Percentiles rank a stretch among this genome's conserved stretches.
Evolutionary conservation across 1,140 invertebrate genomes (phyloP).

Genomic region (Cotesia glomerata): DNA sequence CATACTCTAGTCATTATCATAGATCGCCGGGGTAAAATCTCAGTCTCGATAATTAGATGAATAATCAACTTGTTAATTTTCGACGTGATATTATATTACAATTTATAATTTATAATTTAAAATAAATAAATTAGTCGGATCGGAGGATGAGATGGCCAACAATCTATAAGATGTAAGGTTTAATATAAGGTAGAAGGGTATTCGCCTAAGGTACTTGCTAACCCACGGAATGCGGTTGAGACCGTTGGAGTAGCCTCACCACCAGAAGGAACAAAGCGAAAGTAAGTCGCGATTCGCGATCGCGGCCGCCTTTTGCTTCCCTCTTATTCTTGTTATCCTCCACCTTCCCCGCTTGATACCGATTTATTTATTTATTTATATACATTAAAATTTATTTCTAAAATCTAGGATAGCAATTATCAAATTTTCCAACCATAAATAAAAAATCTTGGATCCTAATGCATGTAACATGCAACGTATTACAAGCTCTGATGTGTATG

Average conservation of each 20-base stretch:
- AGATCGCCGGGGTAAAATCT: no score
- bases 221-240: conserved; percentile 43
- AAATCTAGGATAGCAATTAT: no score
- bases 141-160: background rate
- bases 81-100: background rate
- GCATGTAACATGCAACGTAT: no score
- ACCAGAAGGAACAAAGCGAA: conserved; percentile 45
- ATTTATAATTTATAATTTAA: background rate
- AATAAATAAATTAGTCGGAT: background rate
- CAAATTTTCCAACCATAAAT: no score
- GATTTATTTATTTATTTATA: background rate
- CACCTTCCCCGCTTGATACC: background rate
- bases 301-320: conserved; percentile 28
- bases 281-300: conserved; percentile 41
- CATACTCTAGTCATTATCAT: background rate
- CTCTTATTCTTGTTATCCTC: conserved; percentile 17
- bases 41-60: no score
- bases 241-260: conserved; percentile 15
- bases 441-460: no score
- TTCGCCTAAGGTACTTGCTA: conserved; percentile 36
- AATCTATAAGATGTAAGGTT: background rate
- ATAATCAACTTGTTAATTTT: background rate
- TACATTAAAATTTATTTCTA: background rate
- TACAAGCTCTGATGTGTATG: no score
- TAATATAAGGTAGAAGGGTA: background rate